These are phyloP conservation scores for Euplexia lucipara DNA, from an alignment of 2,888 invertebrate species.

Conservation along the genomic window DNA sequence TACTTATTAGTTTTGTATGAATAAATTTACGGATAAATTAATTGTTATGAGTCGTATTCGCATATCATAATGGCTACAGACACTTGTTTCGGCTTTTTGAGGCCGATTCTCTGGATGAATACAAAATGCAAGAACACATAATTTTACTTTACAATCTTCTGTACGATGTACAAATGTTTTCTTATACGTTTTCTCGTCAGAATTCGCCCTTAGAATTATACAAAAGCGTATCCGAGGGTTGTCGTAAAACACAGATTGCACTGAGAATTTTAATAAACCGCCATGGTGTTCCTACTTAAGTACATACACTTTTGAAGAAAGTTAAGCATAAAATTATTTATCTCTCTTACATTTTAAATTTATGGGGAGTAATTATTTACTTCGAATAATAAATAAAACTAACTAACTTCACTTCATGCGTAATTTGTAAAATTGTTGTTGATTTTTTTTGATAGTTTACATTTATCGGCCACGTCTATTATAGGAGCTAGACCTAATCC, in stretches of 20 bases:
- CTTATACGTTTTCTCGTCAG: constrained; percentile 72
- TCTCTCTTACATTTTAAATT: constrained; percentile 14
- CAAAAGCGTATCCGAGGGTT: constrained; percentile 67
- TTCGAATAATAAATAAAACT: background rate
- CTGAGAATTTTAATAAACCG: constrained; percentile 77
- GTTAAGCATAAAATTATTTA: constrained; percentile 36
- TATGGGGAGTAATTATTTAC: background rate
- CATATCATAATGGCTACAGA: constrained; percentile 1
- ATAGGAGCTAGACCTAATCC: too few relatives aligned
- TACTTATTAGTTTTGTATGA: too few relatives aligned
- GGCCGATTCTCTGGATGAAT: constrained; percentile 7
- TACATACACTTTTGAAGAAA: constrained; percentile 57
- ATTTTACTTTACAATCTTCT: constrained; percentile 67
- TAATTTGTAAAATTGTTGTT: background rate
- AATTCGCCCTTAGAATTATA: constrained; percentile 72
- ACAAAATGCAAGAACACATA: constrained; percentile 54
- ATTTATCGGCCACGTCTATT: too few relatives aligned
- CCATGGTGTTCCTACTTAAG: constrained; percentile 50
- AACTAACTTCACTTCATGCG: background rate
- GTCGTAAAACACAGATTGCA: constrained; percentile 78
- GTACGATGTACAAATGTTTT: constrained; percentile 70
- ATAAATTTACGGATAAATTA: background rate
- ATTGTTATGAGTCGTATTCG: constrained; percentile 8
- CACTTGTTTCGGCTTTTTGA: constrained; percentile 9
- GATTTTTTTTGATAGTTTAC: too few relatives aligned